Percentiles rank a stretch among this genome's conserved stretches.
These are phyloP conservation scores for Tryphoninae sp. DNA, from an alignment of 2,888 invertebrate genomes.

Conservation along the genomic window DNA sequence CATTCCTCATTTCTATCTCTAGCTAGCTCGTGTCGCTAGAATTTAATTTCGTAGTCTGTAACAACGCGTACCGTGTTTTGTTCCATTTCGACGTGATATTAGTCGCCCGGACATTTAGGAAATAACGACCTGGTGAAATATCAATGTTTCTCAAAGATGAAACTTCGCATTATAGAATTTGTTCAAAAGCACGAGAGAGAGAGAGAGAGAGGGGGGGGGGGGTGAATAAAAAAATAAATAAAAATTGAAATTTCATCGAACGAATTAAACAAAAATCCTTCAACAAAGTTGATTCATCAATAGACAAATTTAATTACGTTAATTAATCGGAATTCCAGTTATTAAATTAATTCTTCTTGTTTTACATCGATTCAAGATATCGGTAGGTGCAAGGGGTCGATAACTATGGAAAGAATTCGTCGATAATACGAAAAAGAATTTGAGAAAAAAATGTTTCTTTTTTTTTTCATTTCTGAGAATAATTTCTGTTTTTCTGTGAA, in stretches of 20 bases:
- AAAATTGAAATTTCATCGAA: too few species aligned
- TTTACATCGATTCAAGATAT: background rate
- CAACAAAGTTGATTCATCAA: background rate
- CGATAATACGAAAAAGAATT: too few species aligned
- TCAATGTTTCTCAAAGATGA: background rate
- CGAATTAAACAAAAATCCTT: too few species aligned
- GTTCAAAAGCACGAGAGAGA: background rate
- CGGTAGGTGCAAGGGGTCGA: background rate
- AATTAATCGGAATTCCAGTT: background rate
- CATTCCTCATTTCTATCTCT: conserved; percentile 25
- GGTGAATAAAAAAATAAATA: too few species aligned
- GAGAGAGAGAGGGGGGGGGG: too few species aligned
- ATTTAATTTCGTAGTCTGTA: conserved; percentile 5
- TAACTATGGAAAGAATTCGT: background rate
- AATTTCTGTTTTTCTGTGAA: background rate
- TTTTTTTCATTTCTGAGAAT: background rate
- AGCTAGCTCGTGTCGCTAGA: conserved; percentile 1
- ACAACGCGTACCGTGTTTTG: background rate
- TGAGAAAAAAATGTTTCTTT: background rate
- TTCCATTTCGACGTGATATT: conserved; percentile 4
- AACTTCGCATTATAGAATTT: background rate
- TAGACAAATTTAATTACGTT: background rate
- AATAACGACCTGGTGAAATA: background rate
- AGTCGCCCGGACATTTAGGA: background rate
- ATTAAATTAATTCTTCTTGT: background rate